Evolutionary conservation across 2,888 invertebrate species (phyloP).

Genomic region (Ptilodon capucinus): DNA sequence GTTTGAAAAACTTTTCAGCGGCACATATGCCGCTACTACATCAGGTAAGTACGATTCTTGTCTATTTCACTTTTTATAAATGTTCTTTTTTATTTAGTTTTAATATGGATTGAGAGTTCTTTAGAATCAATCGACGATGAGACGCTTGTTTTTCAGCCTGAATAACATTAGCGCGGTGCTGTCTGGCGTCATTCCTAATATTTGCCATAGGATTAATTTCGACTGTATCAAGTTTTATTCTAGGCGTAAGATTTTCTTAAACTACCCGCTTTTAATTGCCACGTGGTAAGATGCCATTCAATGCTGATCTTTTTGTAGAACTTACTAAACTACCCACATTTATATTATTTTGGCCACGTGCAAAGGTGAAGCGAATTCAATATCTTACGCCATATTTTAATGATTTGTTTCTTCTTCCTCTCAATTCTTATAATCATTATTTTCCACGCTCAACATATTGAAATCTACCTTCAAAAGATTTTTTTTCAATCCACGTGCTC

Average conservation of each 20-base stretch:
- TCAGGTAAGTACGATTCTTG: constrained; percentile 49
- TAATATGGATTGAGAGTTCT: no score
- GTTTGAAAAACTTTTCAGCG: constrained; percentile 52
- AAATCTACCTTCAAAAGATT: no score
- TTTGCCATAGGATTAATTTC: neutral
- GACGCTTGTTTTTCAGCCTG: constrained; percentile 1
- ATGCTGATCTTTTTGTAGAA: neutral
- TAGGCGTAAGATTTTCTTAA: no score
- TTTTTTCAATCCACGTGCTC: no score
- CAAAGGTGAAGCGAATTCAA: no score
- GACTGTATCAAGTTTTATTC: neutral
- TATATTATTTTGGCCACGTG: no score
- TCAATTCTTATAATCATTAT: no score
- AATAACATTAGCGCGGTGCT: neutral
- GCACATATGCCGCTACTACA: constrained; percentile 71
- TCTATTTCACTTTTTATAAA: neutral
- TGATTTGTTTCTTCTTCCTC: no score
- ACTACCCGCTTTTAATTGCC: no score
- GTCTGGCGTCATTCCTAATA: neutral
- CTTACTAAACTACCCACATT: neutral
- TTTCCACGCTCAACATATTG: no score
- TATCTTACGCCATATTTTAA: no score
- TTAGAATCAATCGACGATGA: neutral
- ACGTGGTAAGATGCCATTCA: no score
- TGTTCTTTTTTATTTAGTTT: neutral